These are phyloP conservation scores for Perognathus longimembris DNA, from an alignment of 2,113 vertebrate species.

Conservation along the genomic window DNA sequence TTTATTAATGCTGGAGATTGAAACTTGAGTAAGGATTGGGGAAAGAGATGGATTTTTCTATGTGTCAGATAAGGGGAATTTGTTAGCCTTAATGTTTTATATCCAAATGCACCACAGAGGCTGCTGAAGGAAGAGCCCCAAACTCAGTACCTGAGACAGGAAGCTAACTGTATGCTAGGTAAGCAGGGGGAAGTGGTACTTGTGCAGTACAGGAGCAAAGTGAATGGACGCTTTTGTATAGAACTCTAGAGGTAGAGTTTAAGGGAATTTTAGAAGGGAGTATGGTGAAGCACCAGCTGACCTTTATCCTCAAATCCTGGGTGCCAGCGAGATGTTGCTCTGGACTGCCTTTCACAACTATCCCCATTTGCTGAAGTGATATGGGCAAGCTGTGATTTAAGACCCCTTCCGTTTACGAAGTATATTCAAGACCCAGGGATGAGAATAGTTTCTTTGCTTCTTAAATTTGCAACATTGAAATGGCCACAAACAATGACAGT, in stretches of 20 bases:
- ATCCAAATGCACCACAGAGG: background rate
- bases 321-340: background rate
- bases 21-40: background rate
- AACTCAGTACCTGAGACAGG: background rate
- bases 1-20: background rate
- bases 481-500: background rate
- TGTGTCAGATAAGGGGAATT: background rate
- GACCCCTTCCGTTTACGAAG: background rate
- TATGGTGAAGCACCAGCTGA: background rate
- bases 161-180: background rate
- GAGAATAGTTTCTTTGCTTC: background rate
- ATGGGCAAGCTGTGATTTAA: background rate
- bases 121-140: background rate
- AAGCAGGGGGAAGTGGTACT: background rate
- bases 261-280: background rate
- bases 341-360: background rate
- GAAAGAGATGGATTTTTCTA: background rate
- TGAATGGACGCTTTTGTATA: background rate
- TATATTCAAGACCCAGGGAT: background rate
- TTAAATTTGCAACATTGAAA: background rate
- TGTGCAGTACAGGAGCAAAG: background rate
- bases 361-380: background rate
- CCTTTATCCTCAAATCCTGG: background rate
- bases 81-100: background rate
- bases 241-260: background rate